Conservation (phyloP, 2,797 vertebrate genomes). For the Tachyglossus aculeatus region DNA sequence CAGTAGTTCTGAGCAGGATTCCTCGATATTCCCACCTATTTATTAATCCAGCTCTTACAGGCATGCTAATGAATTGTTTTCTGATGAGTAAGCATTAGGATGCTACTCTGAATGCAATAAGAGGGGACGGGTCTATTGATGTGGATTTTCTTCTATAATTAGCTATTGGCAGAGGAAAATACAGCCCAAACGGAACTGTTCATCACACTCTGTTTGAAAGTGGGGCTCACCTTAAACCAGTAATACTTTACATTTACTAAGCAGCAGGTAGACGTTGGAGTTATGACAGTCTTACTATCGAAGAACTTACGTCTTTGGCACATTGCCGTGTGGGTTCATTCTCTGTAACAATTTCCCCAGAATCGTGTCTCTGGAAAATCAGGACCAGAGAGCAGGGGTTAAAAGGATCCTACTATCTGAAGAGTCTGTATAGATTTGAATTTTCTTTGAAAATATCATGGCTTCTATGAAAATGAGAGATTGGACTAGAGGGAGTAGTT, state of each 20-base stretch:
- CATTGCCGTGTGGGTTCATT: background rate
- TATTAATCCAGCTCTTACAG: no score
- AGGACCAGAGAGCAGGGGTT: no score
- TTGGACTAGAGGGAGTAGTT: background rate
- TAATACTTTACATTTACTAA: constrained; percentile 7
- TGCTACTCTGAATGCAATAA: background rate
- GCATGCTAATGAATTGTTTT: no score
- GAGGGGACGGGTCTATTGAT: background rate
- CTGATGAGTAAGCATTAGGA: background rate
- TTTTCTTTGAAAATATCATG: constrained; percentile 6
- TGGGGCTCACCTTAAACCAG: background rate
- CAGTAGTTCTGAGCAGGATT: no score
- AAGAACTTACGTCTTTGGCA: background rate
- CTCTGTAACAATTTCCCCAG: background rate
- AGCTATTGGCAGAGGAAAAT: background rate
- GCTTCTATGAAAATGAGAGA: background rate
- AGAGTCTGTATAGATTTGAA: background rate
- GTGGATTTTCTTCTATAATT: background rate
- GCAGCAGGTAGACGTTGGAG: background rate
- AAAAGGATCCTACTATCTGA: constrained; percentile 24
- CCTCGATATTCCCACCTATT: no score
- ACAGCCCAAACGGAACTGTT: background rate
- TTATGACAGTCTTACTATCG: background rate
- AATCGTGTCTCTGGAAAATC: no score
- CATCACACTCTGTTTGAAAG: background rate